phyloP scores from a whole-genome alignment of 2,797 vertebrate species.

The Austrolebias charrua region DNA sequence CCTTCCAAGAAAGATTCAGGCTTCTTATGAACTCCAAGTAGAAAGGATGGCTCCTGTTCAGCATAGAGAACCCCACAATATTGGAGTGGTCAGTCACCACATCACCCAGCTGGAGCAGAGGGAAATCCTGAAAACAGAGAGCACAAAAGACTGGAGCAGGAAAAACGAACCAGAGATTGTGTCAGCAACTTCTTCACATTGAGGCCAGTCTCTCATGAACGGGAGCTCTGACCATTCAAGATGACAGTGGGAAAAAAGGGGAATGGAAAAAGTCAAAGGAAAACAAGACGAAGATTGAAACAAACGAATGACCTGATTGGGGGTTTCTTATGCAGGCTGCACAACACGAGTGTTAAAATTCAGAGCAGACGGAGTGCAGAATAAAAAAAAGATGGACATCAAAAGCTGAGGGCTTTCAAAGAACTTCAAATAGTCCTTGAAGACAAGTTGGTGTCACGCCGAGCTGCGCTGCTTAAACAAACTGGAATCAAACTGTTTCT shows the following conservation, averaged over 20 bases:
- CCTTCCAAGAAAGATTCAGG: conserved; percentile 88
- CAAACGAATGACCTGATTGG: not conserved
- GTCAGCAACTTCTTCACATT: not conserved
- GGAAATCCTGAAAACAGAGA: conserved; percentile 82
- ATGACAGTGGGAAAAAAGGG: not conserved
- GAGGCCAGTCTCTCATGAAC: not conserved
- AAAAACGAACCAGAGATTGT: not conserved
- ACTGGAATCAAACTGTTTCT: conserved; percentile 34
- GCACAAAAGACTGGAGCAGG: not conserved
- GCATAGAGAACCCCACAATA: conserved; percentile 90
- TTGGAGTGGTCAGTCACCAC: conserved; percentile 85
- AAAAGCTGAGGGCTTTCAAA: conserved; percentile 54
- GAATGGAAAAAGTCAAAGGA: not conserved
- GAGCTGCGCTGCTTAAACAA: conserved; percentile 46
- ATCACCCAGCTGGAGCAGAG: conserved; percentile 83
- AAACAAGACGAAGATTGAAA: conserved; percentile 1
- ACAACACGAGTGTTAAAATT: conserved; percentile 26
- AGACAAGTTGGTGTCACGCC: conserved; percentile 34
- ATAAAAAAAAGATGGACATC: conserved; percentile 48
- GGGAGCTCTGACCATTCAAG: not conserved
- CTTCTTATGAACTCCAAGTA: conserved; percentile 86
- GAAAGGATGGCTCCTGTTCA: conserved; percentile 84
- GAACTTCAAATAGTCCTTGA: conserved; percentile 53
- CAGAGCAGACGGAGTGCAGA: conserved; percentile 10
- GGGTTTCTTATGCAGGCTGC: conserved; percentile 17